Evolutionary conservation across 1,140 invertebrate genomes (phyloP).

Genomic region (Cepaea nemoralis): DNA sequence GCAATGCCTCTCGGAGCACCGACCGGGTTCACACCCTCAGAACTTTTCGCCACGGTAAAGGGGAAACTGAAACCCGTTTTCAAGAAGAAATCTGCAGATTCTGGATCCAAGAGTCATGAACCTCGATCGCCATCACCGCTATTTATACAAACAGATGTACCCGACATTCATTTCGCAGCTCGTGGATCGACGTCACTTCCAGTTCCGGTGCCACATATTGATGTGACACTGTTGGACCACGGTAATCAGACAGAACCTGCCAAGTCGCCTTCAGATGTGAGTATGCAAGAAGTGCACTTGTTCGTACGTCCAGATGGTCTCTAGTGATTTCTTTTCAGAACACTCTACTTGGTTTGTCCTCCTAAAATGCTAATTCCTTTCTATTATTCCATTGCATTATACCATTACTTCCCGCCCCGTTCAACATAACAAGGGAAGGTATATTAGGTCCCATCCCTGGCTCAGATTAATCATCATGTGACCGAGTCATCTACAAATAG

Average conservation of each 20-base stretch:
- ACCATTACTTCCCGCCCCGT: no score
- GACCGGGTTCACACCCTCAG: conserved; percentile 46
- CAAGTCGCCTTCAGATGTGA: conserved; percentile 13
- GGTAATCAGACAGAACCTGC: not conserved
- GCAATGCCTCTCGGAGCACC: conserved; percentile 46
- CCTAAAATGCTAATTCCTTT: not conserved
- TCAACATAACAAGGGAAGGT: no score
- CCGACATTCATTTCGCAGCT: conserved; percentile 28
- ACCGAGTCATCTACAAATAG: no score
- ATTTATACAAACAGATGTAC: conserved; percentile 40
- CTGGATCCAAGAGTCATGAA: conserved; percentile 9
- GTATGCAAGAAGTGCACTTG: not conserved
- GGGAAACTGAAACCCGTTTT: conserved; percentile 46
- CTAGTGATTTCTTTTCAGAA: not conserved
- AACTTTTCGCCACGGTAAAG: conserved; percentile 49
- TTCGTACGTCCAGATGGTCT: not conserved
- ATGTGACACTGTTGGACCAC: not conserved
- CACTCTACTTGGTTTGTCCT: not conserved
- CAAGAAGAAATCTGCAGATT: conserved; percentile 21
- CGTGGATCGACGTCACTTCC: conserved; percentile 13
- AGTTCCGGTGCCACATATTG: conserved; percentile 16
- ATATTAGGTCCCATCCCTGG: no score
- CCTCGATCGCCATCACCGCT: conserved; percentile 29
- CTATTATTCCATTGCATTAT: no score
- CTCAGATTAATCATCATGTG: no score